Percentiles rank a stretch among this genome's conserved stretches.
These are phyloP conservation scores for Ochotona curzoniae DNA, from an alignment of 2,113 vertebrate genomes.

Conservation along the genomic window DNA sequence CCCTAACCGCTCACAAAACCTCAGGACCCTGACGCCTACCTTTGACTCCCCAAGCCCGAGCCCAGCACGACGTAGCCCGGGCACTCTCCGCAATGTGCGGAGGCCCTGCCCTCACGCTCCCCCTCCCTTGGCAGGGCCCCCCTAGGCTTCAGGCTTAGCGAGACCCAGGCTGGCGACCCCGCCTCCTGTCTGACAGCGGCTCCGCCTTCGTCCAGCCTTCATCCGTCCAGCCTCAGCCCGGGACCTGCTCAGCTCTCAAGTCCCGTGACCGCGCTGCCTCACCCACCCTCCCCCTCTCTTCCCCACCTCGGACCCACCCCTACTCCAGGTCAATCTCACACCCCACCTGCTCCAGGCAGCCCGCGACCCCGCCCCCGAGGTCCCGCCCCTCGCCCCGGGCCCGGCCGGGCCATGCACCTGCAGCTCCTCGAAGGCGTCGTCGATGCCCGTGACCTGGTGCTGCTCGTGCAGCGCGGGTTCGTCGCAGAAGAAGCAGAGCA, in stretches of 20 bases:
- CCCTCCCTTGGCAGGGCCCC: too few relatives aligned
- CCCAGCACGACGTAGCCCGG: background rate
- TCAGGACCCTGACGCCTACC: background rate
- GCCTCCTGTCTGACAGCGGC: background rate
- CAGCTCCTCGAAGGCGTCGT: constrained; percentile 97
- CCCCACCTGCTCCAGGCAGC: fast-evolving
- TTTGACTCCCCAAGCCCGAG: background rate
- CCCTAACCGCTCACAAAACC: background rate
- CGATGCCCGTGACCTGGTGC: constrained; percentile 97
- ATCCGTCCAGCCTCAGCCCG: background rate
- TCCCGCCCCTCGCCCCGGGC: background rate
- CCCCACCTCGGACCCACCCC: background rate
- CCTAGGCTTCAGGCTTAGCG: background rate
- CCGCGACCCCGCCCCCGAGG: constrained; percentile 8
- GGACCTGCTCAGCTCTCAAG: constrained; percentile 8
- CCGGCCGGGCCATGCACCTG: constrained; percentile 87
- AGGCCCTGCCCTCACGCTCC: background rate
- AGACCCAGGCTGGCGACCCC: background rate
- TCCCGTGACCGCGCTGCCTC: background rate
- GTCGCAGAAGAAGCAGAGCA: constrained; percentile 99
- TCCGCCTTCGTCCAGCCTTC: background rate
- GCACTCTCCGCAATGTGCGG: background rate
- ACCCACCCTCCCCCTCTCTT: background rate
- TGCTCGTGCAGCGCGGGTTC: constrained; percentile 96
- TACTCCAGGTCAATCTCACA: background rate